Evolutionary conservation across 1,140 invertebrate genomes (phyloP).

Genomic region (Musca domestica): DNA sequence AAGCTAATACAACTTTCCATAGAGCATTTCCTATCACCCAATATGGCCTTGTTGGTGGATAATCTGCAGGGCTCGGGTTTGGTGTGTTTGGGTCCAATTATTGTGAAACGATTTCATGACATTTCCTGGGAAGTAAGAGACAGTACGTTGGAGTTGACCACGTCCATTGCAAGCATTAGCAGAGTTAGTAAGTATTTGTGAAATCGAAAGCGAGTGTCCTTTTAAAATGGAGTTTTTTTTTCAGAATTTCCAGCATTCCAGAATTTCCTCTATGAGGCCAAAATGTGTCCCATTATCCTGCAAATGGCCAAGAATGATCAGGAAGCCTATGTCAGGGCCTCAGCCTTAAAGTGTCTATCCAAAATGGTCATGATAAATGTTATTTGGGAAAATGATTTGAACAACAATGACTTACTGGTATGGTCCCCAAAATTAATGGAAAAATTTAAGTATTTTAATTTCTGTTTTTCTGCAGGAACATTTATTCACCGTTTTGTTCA

Average conservation of each 20-base stretch:
- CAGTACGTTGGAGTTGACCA: slow-evolving; percentile 68
- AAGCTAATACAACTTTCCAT: slow-evolving; percentile 68
- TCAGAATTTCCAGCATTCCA: slow-evolving; percentile 77
- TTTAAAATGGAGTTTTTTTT: no score
- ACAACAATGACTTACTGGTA: slow-evolving; percentile 63
- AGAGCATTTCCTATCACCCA: slow-evolving; percentile 71
- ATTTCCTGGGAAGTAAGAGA: slow-evolving; percentile 73
- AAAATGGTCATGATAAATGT: slow-evolving; percentile 63
- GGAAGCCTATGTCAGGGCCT: slow-evolving; percentile 71
- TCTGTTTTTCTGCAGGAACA: slow-evolving; percentile 60
- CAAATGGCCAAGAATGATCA: slow-evolving; percentile 65
- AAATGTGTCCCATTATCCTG: slow-evolving; percentile 64
- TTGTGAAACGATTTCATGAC: slow-evolving; percentile 69
- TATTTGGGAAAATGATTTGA: slow-evolving; percentile 66
- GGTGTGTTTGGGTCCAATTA: slow-evolving; percentile 63
- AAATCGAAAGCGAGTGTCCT: no score
- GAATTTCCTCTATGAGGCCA: slow-evolving; percentile 64
- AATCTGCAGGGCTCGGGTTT: slow-evolving; percentile 63
- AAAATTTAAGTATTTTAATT: slow-evolving; percentile 17
- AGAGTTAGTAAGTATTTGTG: slow-evolving; percentile 65
- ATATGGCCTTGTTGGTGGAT: slow-evolving; percentile 69
- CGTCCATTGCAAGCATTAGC: slow-evolving; percentile 66
- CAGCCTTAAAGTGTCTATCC: slow-evolving; percentile 67
- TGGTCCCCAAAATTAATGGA: slow-evolving; percentile 39
- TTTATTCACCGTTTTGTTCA: slow-evolving; percentile 61